Conservation (phyloP, 2,888 invertebrate genomes). For the Patella ulyssiponensis region DNA sequence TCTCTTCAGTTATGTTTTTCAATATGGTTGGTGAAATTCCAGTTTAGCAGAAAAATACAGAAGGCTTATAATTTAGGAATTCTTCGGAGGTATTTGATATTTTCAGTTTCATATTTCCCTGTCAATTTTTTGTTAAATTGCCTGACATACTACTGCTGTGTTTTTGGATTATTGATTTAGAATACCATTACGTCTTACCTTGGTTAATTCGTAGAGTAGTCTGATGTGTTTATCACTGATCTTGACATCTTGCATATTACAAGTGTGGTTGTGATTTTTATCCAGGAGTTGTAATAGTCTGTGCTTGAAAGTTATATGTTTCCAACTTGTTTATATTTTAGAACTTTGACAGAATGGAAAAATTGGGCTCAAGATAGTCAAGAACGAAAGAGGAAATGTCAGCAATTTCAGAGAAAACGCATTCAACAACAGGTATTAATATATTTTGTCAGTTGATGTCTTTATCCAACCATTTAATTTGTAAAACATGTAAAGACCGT, state of each 20-base stretch:
- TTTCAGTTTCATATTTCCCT: neutral
- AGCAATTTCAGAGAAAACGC: slow-evolving; percentile 30
- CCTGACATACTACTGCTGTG: neutral
- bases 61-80: slow-evolving; percentile 45
- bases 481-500: too few relatives aligned
- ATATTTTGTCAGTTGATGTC: too few relatives aligned
- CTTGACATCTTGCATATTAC: neutral
- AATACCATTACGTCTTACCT: slow-evolving; percentile 17
- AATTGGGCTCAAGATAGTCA: slow-evolving; percentile 44
- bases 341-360: slow-evolving; percentile 45
- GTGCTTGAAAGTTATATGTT: too few relatives aligned
- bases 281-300: too few relatives aligned
- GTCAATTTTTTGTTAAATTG: too few relatives aligned
- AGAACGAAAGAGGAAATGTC: slow-evolving; percentile 35
- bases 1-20: slow-evolving; percentile 44
- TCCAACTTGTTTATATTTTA: slow-evolving; percentile 16
- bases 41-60: slow-evolving; percentile 27
- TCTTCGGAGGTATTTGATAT: slow-evolving; percentile 40
- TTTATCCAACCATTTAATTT: too few relatives aligned
- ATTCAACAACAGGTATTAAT: neutral
- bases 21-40: slow-evolving; percentile 47
- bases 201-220: slow-evolving; percentile 19
- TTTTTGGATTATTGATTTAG: slow-evolving; percentile 17
- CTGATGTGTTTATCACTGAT: neutral
- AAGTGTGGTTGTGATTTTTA: neutral